phyloP scores from a whole-genome alignment of 2,888 invertebrate genomes.

The Hanleya hanleyi region DNA sequence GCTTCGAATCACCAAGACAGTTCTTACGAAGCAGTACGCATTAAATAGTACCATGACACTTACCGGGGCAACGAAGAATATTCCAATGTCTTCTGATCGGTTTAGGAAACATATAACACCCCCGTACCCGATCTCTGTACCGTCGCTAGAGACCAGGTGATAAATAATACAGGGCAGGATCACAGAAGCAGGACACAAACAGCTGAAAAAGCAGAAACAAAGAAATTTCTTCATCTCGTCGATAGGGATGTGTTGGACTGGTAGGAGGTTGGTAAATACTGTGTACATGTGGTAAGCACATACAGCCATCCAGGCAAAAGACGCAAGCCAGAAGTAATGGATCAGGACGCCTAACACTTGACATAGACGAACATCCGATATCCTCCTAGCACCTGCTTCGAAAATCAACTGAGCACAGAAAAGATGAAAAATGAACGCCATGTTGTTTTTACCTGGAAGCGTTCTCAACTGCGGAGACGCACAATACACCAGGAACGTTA shows the following conservation, averaged over 20 bases:
- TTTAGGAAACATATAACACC: conserved; percentile 15
- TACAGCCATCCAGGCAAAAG: conserved; percentile 41
- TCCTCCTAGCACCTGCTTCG: conserved; percentile 25
- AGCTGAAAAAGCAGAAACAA: background rate
- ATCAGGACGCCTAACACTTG: conserved; percentile 34
- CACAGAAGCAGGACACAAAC: background rate
- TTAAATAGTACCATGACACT: conserved; percentile 4
- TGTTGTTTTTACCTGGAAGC: conserved; percentile 40
- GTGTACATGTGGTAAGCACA: conserved; percentile 47
- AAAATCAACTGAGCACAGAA: conserved; percentile 36
- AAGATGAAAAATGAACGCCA: conserved; percentile 34
- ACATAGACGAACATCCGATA: conserved; percentile 23
- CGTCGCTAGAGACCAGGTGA: background rate
- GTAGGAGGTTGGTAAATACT: conserved; percentile 27
- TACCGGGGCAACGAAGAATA: conserved; percentile 19
- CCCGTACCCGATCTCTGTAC: conserved; percentile 16
- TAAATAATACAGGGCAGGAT: background rate
- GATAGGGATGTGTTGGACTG: background rate
- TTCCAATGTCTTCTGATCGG: background rate
- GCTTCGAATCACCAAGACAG: background rate
- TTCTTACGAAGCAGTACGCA: conserved; percentile 9
- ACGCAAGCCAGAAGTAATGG: conserved; percentile 45
- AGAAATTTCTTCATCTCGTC: background rate
- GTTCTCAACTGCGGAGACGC: conserved; percentile 31
- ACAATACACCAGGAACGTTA: conserved; percentile 40